These are phyloP conservation scores for Ceratothoa steindachneri DNA, from an alignment of 2,888 invertebrate genomes.

Conservation along the genomic window DNA sequence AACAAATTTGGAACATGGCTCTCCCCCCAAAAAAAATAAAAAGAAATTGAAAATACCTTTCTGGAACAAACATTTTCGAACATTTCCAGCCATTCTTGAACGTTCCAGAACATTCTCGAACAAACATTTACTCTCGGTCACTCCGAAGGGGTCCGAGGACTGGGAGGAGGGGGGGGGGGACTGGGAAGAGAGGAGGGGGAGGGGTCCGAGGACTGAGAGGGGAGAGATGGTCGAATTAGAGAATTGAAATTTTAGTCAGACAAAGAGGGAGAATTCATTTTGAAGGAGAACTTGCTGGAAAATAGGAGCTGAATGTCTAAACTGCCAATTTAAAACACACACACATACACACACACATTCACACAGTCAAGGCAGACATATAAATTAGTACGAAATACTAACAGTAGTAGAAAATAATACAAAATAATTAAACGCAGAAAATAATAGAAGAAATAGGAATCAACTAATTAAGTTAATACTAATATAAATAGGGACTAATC, in stretches of 20 bases:
- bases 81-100: not conserved
- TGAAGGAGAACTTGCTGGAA: not conserved
- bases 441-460: too few relatives aligned
- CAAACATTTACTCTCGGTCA: conserved; percentile 4
- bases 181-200: not conserved
- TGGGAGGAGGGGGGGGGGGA: not conserved
- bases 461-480: too few relatives aligned
- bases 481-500: too few relatives aligned
- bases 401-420: too few relatives aligned
- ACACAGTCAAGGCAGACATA: too few relatives aligned
- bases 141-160: not conserved
- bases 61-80: conserved; percentile 7
- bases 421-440: too few relatives aligned
- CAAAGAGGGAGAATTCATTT: conserved; percentile 1
- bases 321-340: too few relatives aligned
- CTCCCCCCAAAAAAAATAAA: not conserved
- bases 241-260: conserved; percentile 8
- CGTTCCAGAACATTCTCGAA: conserved; percentile 1
- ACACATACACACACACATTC: too few relatives aligned
- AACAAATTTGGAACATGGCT: not conserved
- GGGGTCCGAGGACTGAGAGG: not conserved
- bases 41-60: not conserved
- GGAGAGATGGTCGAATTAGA: conserved; percentile 2
- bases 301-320: too few relatives aligned
- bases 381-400: too few relatives aligned